phyloP scores from a whole-genome alignment of 2,113 vertebrate species.

The Dasyurus viverrinus region DNA sequence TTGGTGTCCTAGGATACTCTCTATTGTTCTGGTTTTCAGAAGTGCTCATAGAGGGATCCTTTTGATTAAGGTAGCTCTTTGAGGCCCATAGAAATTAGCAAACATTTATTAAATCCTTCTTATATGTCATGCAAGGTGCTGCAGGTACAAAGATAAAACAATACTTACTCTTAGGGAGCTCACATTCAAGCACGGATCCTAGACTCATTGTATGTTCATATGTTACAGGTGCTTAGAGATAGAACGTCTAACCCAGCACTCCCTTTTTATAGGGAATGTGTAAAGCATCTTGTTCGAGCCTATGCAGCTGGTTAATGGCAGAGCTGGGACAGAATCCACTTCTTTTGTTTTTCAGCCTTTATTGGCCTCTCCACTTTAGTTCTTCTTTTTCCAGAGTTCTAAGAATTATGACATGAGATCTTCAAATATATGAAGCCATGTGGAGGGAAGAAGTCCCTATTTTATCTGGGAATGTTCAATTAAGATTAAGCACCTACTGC shows the following conservation, averaged over 20 bases:
- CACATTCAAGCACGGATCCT: neutral
- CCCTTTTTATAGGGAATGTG: neutral
- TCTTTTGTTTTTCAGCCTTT: neutral
- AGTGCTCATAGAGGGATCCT: neutral
- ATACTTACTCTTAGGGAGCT: neutral
- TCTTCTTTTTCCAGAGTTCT: neutral
- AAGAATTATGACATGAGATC: neutral
- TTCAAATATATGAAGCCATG: conserved; percentile 10
- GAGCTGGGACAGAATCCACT: neutral
- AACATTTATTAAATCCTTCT: neutral
- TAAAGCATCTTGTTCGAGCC: neutral
- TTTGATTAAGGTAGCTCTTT: neutral
- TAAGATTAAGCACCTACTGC: neutral
- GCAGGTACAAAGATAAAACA: neutral
- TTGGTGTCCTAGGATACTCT: neutral
- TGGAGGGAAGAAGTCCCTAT: neutral
- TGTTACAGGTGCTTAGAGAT: neutral
- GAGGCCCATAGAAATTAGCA: neutral
- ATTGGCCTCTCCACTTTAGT: neutral
- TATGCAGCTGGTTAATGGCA: neutral
- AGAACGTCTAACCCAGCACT: neutral
- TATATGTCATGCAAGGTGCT: neutral
- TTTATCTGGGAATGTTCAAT: conserved; percentile 21
- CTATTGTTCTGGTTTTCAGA: neutral
- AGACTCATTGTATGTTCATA: neutral